phyloP scores from a whole-genome alignment of 2,797 vertebrate species.

The Rhabdophis nuchalis region DNA sequence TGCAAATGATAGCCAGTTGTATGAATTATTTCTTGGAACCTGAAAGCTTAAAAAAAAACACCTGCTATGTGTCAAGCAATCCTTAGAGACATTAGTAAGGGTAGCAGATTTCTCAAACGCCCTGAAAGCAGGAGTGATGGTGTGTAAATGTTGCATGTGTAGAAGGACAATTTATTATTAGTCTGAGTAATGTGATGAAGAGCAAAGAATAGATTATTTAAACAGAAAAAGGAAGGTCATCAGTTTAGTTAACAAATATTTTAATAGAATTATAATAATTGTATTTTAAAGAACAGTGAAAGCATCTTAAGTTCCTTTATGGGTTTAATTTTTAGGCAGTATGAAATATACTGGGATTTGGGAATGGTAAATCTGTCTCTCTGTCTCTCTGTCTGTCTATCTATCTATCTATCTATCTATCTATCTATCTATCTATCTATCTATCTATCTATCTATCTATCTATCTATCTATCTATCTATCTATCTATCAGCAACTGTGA shows the following conservation, averaged over 20 bases:
- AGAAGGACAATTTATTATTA: slow-evolving; percentile 85
- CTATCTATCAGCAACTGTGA: no score
- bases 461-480: not conserved
- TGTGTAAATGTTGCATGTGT: slow-evolving; percentile 76
- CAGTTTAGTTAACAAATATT: slow-evolving; percentile 73
- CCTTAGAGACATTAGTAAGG: slow-evolving; percentile 73
- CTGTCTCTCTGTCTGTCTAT: not conserved
- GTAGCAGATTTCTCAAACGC: slow-evolving; percentile 72
- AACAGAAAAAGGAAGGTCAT: slow-evolving; percentile 75
- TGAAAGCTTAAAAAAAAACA: slow-evolving; percentile 75
- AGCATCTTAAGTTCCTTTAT: slow-evolving; percentile 33
- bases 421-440: no score
- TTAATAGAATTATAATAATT: slow-evolving; percentile 58
- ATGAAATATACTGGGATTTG: slow-evolving; percentile 37
- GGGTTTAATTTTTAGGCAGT: slow-evolving; percentile 35
- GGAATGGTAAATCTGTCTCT: slow-evolving; percentile 13
- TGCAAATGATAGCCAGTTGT: slow-evolving; percentile 67
- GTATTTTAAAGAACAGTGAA: slow-evolving; percentile 41
- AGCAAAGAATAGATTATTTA: slow-evolving; percentile 81
- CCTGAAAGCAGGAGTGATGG: slow-evolving; percentile 75
- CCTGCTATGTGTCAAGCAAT: slow-evolving; percentile 70
- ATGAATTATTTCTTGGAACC: slow-evolving; percentile 70
- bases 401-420: not conserved
- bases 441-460: no score
- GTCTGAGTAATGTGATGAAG: slow-evolving; percentile 80